These are phyloP conservation scores for Entomobrya proxima DNA, from an alignment of 2,888 invertebrate genomes.

Conservation along the genomic window DNA sequence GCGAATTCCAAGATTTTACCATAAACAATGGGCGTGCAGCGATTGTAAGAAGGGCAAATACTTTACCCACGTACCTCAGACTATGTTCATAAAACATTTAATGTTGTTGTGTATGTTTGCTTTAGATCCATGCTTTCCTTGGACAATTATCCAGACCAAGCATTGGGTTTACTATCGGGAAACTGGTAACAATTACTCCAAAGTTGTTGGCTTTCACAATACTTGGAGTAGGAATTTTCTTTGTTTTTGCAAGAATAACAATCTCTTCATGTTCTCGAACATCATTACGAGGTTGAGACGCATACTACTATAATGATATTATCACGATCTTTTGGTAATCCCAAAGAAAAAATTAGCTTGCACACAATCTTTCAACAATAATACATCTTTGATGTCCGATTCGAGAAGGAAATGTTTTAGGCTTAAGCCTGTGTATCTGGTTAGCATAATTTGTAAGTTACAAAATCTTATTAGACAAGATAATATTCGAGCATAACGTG, in stretches of 20 bases:
- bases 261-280: constrained; percentile 71
- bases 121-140: constrained; percentile 74
- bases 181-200: constrained; percentile 71
- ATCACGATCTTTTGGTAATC: too few relatives aligned
- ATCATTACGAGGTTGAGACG: constrained; percentile 1
- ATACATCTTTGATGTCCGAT: too few relatives aligned
- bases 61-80: too few relatives aligned
- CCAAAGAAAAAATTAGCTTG: too few relatives aligned
- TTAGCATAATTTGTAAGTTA: too few relatives aligned
- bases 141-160: constrained; percentile 71
- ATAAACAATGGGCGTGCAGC: constrained; percentile 71
- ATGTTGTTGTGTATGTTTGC: not conserved
- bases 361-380: too few relatives aligned
- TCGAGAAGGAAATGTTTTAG: too few relatives aligned
- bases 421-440: too few relatives aligned
- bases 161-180: constrained; percentile 73
- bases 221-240: constrained; percentile 69
- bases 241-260: constrained; percentile 73
- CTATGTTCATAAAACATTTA: too few relatives aligned
- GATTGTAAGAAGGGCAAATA: constrained; percentile 66
- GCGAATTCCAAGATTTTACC: constrained; percentile 72
- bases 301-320: too few relatives aligned
- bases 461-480: too few relatives aligned
- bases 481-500: too few relatives aligned
- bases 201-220: constrained; percentile 63